A percentile compares a stretch with the other conserved stretches of the same genome.
phyloP scores from a whole-genome alignment of 2,113 vertebrate species.

The Prunella fulvescens region DNA sequence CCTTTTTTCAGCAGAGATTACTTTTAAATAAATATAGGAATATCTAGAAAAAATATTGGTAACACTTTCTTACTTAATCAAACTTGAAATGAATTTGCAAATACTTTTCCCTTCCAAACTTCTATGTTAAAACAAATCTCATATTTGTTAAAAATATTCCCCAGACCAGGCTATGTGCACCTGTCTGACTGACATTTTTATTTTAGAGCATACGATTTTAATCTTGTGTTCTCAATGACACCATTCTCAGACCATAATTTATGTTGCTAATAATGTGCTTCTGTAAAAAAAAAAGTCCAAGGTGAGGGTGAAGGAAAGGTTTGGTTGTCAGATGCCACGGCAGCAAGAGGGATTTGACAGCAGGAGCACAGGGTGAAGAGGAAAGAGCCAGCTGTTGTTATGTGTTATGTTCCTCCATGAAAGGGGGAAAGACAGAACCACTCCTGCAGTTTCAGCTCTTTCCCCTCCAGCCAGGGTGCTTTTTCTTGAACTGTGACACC shows the following conservation, averaged over 20 bases:
- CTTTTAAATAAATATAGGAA: neutral
- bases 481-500: neutral
- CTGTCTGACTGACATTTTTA: neutral
- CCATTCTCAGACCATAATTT: neutral
- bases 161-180: neutral
- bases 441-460: neutral
- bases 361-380: neutral
- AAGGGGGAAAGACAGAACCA: neutral
- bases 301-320: slow-evolving; percentile 7
- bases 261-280: neutral
- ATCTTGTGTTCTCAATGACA: neutral
- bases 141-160: neutral
- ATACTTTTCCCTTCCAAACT: neutral
- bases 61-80: neutral
- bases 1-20: neutral
- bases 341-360: neutral
- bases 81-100: neutral
- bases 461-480: neutral
- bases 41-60: neutral
- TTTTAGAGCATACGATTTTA: neutral
- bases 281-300: neutral
- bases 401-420: neutral
- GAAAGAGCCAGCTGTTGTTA: neutral
- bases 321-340: neutral
- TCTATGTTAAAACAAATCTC: neutral